A percentile compares a stretch with the other conserved stretches of the same genome.
phyloP scores from a whole-genome alignment of 2,888 invertebrate genomes.

The Hanleya hanleyi region DNA sequence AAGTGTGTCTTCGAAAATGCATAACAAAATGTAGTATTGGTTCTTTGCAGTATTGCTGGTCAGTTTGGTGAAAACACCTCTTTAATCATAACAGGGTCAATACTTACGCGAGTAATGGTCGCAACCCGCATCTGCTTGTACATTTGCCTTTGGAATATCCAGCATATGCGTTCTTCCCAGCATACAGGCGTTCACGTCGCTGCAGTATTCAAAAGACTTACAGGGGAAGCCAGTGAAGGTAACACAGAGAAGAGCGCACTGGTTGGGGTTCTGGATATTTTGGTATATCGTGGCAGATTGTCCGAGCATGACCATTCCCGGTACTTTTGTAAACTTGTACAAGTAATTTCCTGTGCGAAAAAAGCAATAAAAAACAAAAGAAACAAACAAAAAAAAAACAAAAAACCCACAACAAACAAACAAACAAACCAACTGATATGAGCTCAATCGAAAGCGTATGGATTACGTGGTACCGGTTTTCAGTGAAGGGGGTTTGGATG shows the following conservation, averaged over 20 bases:
- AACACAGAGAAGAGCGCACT: conserved; percentile 49
- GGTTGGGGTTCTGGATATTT: conserved; percentile 31
- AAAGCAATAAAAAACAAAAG: background rate
- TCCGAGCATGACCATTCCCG: conserved; percentile 39
- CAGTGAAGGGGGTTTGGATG: no score
- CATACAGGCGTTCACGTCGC: conserved; percentile 33
- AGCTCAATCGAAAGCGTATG: no score
- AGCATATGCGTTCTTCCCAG: conserved; percentile 39
- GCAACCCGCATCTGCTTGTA: conserved; percentile 28
- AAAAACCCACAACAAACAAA: no score
- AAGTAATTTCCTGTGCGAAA: conserved; percentile 47
- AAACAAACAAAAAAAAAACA: background rate
- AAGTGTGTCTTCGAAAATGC: no score
- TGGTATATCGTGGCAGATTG: conserved; percentile 35
- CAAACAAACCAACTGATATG: no score
- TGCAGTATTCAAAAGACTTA: conserved; percentile 47
- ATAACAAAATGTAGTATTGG: no score
- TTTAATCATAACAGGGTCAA: no score
- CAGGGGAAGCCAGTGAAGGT: conserved; percentile 33
- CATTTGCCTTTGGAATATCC: conserved; percentile 27
- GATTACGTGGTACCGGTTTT: no score
- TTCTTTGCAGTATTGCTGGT: no score
- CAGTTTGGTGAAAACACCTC: no score
- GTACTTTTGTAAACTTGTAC: conserved; percentile 41
- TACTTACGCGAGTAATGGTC: conserved; percentile 46